Percentiles rank a stretch among this genome's conserved stretches.
Conservation (phyloP, 2,797 vertebrate species). For the Anabacerthia variegaticeps region DNA sequence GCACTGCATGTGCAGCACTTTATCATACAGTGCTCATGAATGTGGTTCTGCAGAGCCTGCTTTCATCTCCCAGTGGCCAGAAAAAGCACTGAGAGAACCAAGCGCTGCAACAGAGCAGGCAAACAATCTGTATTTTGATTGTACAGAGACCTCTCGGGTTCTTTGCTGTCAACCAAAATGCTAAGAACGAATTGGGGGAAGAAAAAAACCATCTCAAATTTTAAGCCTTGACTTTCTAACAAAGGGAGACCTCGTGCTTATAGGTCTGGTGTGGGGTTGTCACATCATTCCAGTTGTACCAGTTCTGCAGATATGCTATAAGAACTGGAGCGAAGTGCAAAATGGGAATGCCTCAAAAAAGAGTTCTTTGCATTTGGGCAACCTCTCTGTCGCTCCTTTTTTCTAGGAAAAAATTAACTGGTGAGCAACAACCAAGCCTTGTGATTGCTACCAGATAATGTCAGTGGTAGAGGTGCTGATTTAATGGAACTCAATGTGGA, state of each 20-base stretch:
- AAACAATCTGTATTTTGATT: background rate
- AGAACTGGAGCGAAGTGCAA: background rate
- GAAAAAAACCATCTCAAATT: background rate
- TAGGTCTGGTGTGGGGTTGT: background rate
- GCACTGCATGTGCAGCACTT: background rate
- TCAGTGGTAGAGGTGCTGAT: background rate
- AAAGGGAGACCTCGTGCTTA: background rate
- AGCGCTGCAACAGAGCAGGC: fast-evolving
- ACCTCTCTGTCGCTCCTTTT: background rate
- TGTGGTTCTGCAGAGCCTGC: background rate
- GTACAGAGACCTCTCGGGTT: background rate
- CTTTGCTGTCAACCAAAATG: background rate
- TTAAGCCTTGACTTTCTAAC: background rate
- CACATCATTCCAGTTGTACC: background rate
- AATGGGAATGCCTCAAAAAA: background rate
- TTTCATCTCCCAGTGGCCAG: background rate
- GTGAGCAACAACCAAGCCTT: background rate
- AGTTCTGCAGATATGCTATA: background rate
- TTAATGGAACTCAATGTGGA: background rate
- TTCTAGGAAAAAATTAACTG: background rate
- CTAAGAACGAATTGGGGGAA: background rate
- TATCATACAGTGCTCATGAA: background rate
- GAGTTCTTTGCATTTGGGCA: fast-evolving
- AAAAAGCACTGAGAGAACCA: background rate
- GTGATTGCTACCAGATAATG: background rate